phyloP scores from a whole-genome alignment of 2,888 invertebrate species.

The Aquatica leii region DNA sequence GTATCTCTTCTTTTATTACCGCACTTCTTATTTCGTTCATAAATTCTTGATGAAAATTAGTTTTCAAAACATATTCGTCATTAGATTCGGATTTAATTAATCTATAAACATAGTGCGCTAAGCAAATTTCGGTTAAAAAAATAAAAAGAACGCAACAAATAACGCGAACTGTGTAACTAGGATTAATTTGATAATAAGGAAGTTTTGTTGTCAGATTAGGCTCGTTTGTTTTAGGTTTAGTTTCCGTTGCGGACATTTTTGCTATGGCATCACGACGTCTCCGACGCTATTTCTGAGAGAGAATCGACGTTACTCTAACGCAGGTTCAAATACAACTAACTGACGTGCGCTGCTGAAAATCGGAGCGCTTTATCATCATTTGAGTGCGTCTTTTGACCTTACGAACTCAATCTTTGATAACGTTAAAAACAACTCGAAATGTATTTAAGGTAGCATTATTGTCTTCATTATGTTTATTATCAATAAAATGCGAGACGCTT shows the following conservation, averaged over 20 bases:
- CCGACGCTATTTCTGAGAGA: slow-evolving; percentile 1
- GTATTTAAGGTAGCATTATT: too few species aligned
- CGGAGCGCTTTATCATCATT: slow-evolving; percentile 5
- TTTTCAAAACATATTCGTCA: slow-evolving; percentile 53
- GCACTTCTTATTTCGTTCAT: slow-evolving; percentile 51
- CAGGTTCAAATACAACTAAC: slow-evolving; percentile 17
- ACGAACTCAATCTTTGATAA: slow-evolving; percentile 10
- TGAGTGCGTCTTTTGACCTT: slow-evolving; percentile 25
- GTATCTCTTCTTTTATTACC: slow-evolving; percentile 50
- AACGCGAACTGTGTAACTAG: slow-evolving; percentile 57
- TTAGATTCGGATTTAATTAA: slow-evolving; percentile 57
- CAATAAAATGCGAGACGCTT: too few species aligned
- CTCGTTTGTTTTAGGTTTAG: slow-evolving; percentile 33
- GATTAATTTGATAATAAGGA: slow-evolving; percentile 48
- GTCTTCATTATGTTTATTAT: too few species aligned
- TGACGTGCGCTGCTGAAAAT: slow-evolving; percentile 12
- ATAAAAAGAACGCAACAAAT: slow-evolving; percentile 59
- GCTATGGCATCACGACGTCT: slow-evolving; percentile 28
- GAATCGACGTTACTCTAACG: slow-evolving; percentile 15
- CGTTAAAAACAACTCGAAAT: not conserved
- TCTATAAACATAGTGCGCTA: slow-evolving; percentile 58
- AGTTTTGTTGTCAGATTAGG: slow-evolving; percentile 29
- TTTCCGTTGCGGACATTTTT: slow-evolving; percentile 38
- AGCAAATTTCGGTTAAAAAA: slow-evolving; percentile 56
- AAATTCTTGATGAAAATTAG: slow-evolving; percentile 52